A percentile compares a stretch with the other conserved stretches of the same genome.
Conservation (phyloP, 2,113 vertebrate species). For the Lonchura striata region DNA sequence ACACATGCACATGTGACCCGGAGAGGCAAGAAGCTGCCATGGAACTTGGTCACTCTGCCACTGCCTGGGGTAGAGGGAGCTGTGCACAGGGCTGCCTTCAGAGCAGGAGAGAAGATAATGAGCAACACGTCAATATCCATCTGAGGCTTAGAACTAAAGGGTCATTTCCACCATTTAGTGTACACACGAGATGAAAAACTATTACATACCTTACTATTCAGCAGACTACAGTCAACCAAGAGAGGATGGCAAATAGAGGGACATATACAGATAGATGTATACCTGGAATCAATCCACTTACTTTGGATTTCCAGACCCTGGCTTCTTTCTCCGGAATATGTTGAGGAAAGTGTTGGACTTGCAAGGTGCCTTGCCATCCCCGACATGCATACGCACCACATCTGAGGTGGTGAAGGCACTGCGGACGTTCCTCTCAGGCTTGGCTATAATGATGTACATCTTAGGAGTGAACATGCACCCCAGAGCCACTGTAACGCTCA, state of each 20-base stretch:
- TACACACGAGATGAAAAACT: not conserved
- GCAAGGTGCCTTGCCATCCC: constrained; percentile 92
- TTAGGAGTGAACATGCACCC: constrained; percentile 99
- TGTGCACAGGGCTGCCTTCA: not conserved
- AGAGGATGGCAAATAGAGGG: not conserved
- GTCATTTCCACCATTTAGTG: not conserved
- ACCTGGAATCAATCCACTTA: constrained; percentile 64
- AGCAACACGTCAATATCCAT: not conserved
- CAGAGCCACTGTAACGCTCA: constrained; percentile 96
- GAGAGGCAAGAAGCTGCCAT: not conserved
- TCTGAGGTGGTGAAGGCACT: constrained; percentile 99
- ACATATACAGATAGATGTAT: not conserved
- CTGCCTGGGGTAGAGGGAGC: not conserved
- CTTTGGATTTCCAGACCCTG: constrained; percentile 86
- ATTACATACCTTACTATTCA: constrained; percentile 37
- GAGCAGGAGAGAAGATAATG: not conserved
- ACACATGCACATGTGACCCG: not conserved
- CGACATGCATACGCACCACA: constrained; percentile 97
- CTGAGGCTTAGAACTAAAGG: not conserved
- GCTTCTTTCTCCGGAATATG: constrained; percentile 97
- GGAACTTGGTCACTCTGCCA: not conserved
- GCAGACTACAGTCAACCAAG: not conserved
- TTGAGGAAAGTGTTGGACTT: constrained; percentile 92
- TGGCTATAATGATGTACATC: constrained; percentile 99
- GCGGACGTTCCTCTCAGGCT: constrained; percentile 95